These are phyloP conservation scores for Aphodius sticticus DNA, from an alignment of 2,888 invertebrate species.

Conservation along the genomic window DNA sequence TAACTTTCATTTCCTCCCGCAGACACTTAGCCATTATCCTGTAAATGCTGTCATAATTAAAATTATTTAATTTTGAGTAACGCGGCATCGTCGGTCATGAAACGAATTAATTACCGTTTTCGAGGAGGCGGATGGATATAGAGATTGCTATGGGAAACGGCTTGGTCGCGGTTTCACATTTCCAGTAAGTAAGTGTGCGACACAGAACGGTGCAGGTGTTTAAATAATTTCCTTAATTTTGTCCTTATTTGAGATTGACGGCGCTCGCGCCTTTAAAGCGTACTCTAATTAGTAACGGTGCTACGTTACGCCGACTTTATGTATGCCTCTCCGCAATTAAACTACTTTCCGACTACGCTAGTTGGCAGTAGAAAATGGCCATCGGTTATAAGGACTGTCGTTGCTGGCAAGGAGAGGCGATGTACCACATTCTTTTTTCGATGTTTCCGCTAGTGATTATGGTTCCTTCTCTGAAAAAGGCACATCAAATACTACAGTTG, in stretches of 20 bases:
- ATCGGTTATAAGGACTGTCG: neutral
- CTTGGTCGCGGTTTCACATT: constrained; percentile 34
- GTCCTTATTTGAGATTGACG: constrained; percentile 38
- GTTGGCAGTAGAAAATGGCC: constrained; percentile 4
- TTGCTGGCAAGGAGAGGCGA: neutral
- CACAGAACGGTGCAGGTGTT: constrained; percentile 33
- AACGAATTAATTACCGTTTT: constrained; percentile 34
- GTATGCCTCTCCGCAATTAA: constrained; percentile 30
- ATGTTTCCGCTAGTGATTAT: neutral
- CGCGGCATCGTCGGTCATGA: neutral
- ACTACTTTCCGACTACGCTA: constrained; percentile 29
- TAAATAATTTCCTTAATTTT: constrained; percentile 39
- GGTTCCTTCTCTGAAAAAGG: neutral
- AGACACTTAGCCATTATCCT: constrained; percentile 5
- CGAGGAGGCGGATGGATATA: constrained; percentile 20
- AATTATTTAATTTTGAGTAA: neutral
- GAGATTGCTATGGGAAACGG: constrained; percentile 34
- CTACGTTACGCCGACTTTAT: constrained; percentile 20
- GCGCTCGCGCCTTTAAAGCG: constrained; percentile 28
- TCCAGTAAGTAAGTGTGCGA: constrained; percentile 26
- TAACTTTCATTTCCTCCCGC: constrained; percentile 8
- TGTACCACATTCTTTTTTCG: neutral
- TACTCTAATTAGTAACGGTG: constrained; percentile 37
- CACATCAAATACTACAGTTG: neutral
- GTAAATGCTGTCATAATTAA: neutral